Evolutionary conservation across 2,113 vertebrate genomes (phyloP).

Genomic region (Oplegnathus fasciatus): DNA sequence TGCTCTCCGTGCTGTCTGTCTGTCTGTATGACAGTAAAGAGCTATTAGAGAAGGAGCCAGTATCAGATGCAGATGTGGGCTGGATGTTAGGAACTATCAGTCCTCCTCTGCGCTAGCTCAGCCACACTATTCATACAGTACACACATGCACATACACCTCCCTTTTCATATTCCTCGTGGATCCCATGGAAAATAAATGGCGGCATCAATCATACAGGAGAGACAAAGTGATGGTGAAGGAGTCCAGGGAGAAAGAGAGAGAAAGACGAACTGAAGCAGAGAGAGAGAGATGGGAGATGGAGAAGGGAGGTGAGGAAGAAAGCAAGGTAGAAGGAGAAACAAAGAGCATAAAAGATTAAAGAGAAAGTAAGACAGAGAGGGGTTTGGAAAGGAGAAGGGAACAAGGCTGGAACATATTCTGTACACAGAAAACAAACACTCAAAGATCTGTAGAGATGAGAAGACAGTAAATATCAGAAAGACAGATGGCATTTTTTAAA

Average conservation of each 20-base stretch:
- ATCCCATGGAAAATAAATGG: slow-evolving; percentile 55
- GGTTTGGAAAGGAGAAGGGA: neutral
- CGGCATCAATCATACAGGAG: slow-evolving; percentile 45
- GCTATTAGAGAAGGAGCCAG: slow-evolving; percentile 39
- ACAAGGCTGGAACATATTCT: slow-evolving; percentile 12
- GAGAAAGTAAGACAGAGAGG: neutral
- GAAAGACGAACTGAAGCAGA: neutral
- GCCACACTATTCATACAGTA: slow-evolving; percentile 13
- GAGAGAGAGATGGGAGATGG: slow-evolving; percentile 11
- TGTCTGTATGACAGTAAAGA: slow-evolving; percentile 47
- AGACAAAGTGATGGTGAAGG: slow-evolving; percentile 20
- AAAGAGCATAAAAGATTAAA: slow-evolving; percentile 37
- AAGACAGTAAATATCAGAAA: slow-evolving; percentile 40
- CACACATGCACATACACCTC: slow-evolving; percentile 1
- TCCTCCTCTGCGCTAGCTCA: slow-evolving; percentile 32
- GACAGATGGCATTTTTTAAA: slow-evolving; percentile 65
- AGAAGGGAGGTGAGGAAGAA: slow-evolving; percentile 18
- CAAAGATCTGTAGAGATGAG: slow-evolving; percentile 31
- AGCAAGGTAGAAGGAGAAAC: slow-evolving; percentile 13
- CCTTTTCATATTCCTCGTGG: slow-evolving; percentile 34
- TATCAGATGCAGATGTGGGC: slow-evolving; percentile 60
- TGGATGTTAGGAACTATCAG: slow-evolving; percentile 22
- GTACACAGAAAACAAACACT: slow-evolving; percentile 37
- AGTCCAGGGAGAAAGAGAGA: slow-evolving; percentile 16
- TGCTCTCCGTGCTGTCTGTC: slow-evolving; percentile 14